A percentile compares a stretch with the other conserved stretches of the same genome.
These are phyloP conservation scores for Arge pagana DNA, from an alignment of 2,888 invertebrate species.

Conservation along the genomic window DNA sequence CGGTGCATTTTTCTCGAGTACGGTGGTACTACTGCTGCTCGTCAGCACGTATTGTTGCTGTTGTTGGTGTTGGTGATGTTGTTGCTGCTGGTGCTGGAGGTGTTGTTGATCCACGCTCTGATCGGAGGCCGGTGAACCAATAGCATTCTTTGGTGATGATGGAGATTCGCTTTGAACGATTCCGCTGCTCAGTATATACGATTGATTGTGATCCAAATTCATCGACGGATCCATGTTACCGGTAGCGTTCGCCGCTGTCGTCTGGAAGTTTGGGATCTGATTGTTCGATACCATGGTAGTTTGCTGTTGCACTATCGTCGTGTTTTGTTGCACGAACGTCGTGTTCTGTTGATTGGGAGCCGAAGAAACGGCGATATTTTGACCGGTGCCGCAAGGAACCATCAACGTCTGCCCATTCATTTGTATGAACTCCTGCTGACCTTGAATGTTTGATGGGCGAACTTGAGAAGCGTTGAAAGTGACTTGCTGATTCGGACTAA, in stretches of 20 bases:
- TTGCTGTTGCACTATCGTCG: constrained; percentile 82
- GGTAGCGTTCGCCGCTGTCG: constrained; percentile 45
- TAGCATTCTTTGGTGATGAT: constrained; percentile 45
- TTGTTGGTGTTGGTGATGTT: constrained; percentile 40
- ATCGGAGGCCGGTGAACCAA: constrained; percentile 48
- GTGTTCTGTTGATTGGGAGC: constrained; percentile 66
- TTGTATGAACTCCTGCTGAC: constrained; percentile 73
- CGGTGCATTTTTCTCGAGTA: constrained; percentile 43
- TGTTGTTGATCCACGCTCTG: constrained; percentile 54
- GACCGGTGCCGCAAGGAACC: constrained; percentile 67
- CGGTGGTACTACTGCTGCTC: constrained; percentile 39
- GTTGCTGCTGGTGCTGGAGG: constrained; percentile 43
- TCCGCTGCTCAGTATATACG: constrained; percentile 50
- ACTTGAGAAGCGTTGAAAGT: constrained; percentile 65
- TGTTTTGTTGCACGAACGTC: constrained; percentile 83
- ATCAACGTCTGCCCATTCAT: constrained; percentile 74
- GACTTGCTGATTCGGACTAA: constrained; percentile 73
- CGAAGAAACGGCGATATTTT: constrained; percentile 63
- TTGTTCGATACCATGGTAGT: constrained; percentile 78
- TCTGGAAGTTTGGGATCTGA: constrained; percentile 60
- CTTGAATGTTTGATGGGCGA: constrained; percentile 56
- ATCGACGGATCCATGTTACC: constrained; percentile 57
- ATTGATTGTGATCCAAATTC: constrained; percentile 66
- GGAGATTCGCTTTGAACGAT: constrained; percentile 50
- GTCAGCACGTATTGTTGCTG: constrained; percentile 45